phyloP scores from a whole-genome alignment of 2,113 vertebrate genomes.

The Hemicordylus capensis region DNA sequence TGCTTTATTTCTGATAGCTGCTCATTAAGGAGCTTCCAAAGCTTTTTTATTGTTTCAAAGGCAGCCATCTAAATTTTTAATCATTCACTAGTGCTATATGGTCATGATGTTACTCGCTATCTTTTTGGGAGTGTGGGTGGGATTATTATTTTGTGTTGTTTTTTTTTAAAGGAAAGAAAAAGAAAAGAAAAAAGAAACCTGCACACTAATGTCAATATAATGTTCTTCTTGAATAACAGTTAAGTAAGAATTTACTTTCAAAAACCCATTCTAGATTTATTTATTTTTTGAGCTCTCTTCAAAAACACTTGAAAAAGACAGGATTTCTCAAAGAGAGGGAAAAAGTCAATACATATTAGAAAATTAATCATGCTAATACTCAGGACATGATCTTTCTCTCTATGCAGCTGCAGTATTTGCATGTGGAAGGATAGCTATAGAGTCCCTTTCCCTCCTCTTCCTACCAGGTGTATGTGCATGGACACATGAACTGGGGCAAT shows the following conservation, averaged over 20 bases:
- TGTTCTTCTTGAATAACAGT: conserved; percentile 72
- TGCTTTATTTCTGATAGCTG: conserved; percentile 86
- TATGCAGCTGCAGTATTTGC: not conserved
- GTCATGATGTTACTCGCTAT: conserved; percentile 77
- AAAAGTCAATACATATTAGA: conserved; percentile 3
- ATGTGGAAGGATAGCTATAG: not conserved
- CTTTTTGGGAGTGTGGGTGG: conserved; percentile 5
- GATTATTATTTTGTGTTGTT: conserved; percentile 19
- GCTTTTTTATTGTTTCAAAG: conserved; percentile 89
- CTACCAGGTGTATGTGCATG: not conserved
- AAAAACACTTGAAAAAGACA: conserved; percentile 2
- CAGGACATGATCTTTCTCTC: not conserved
- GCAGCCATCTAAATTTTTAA: conserved; percentile 93
- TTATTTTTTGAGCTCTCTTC: too few relatives aligned
- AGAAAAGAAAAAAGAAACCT: conserved; percentile 29
- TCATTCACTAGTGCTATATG: conserved; percentile 82
- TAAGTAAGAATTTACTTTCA: conserved; percentile 61
- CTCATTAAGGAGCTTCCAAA: conserved; percentile 92
- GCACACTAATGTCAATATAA: conserved; percentile 76
- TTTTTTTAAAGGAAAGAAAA: too few relatives aligned
- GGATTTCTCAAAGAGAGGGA: conserved; percentile 46
- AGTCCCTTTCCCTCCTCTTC: not conserved
- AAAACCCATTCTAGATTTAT: not conserved
- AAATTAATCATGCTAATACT: conserved; percentile 22
- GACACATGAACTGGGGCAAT: too few relatives aligned